These are phyloP conservation scores for Aviceda subcristata DNA, from an alignment of 2,113 vertebrate genomes.

Conservation along the genomic window DNA sequence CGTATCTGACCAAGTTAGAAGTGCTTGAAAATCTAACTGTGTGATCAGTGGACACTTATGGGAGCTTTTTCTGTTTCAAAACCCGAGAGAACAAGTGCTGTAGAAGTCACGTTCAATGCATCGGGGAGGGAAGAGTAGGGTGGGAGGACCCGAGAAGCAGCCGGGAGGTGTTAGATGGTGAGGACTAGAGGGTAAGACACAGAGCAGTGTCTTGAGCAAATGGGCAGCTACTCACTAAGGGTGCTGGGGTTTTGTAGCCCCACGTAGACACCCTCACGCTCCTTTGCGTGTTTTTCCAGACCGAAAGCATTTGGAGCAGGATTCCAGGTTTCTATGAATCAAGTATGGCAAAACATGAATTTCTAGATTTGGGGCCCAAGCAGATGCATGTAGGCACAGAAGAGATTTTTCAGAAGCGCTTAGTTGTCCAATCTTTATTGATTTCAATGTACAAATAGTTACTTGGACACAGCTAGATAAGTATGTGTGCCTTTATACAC, in stretches of 20 bases:
- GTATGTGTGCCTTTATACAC: not conserved
- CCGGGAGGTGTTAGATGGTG: not conserved
- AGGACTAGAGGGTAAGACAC: not conserved
- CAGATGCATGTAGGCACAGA: fast-evolving
- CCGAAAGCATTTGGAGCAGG: not conserved
- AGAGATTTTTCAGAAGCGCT: not conserved
- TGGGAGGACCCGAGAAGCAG: not conserved
- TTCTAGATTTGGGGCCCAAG: not conserved
- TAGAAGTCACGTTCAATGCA: not conserved
- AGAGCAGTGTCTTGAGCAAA: no score
- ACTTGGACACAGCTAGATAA: not conserved
- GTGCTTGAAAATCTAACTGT: not conserved
- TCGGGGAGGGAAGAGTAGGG: not conserved
- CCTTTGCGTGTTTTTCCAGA: not conserved
- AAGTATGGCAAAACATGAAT: not conserved
- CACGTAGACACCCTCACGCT: fast-evolving
- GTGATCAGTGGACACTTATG: not conserved
- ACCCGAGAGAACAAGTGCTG: not conserved
- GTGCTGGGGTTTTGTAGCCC: not conserved
- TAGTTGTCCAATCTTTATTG: not conserved
- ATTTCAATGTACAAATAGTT: not conserved
- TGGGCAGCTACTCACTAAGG: not conserved
- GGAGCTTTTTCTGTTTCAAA: not conserved
- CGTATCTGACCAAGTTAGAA: not conserved
- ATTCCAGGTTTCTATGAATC: not conserved